These are phyloP conservation scores for Araneus ventricosus DNA, from an alignment of 1,140 invertebrate species.

Conservation along the genomic window DNA sequence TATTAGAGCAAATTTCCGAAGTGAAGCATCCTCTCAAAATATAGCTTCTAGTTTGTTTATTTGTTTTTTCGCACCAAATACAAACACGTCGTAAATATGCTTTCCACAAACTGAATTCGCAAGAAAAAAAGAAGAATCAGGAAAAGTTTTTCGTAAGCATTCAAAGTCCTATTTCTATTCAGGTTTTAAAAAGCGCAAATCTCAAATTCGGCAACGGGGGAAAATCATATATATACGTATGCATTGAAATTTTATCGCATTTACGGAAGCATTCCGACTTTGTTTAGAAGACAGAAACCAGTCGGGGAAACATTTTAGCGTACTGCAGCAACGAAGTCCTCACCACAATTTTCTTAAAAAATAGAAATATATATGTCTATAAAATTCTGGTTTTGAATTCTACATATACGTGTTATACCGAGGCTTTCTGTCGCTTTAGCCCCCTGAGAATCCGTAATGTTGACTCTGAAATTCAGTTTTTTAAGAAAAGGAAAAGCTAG, in stretches of 20 bases:
- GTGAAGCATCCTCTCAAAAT: neutral
- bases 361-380: conserved; percentile 69
- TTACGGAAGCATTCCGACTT: conserved; percentile 51
- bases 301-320: conserved; percentile 39
- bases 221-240: conserved; percentile 63
- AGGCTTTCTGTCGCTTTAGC: conserved; percentile 55
- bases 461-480: conserved; percentile 74
- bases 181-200: conserved; percentile 52
- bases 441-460: conserved; percentile 71
- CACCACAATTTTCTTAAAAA: conserved; percentile 65
- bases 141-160: conserved; percentile 5
- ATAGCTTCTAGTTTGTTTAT: neutral
- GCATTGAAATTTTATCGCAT: conserved; percentile 68
- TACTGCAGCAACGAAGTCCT: conserved; percentile 40
- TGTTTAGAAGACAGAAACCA: conserved; percentile 43
- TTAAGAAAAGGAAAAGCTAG: conserved; percentile 37
- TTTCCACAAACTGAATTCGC: conserved; percentile 26
- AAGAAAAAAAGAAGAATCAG: neutral
- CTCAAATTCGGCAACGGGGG: neutral
- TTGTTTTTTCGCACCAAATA: neutral
- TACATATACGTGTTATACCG: conserved; percentile 62
- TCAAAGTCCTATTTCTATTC: conserved; percentile 17
- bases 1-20: neutral
- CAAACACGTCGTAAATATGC: conserved; percentile 18
- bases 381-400: conserved; percentile 71